These are phyloP conservation scores for Hyperopisus bebe DNA, from an alignment of 2,113 vertebrate genomes.

Conservation along the genomic window DNA sequence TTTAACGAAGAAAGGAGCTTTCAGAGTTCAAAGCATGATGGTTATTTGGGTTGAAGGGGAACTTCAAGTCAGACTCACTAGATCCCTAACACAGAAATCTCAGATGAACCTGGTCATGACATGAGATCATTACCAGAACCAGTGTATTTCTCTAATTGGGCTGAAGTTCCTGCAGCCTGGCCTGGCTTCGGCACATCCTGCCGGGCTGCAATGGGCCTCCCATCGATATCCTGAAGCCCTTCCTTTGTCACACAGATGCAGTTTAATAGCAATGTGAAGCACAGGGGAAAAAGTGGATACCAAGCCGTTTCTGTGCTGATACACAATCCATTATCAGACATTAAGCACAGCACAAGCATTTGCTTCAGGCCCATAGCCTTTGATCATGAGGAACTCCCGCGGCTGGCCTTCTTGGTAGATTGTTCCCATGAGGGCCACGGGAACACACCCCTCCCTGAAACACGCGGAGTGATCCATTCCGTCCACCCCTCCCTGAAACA, in stretches of 20 bases:
- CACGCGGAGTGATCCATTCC: background rate
- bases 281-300: background rate
- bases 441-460: background rate
- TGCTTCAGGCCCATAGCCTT: background rate
- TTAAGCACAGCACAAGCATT: background rate
- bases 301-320: background rate
- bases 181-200: background rate
- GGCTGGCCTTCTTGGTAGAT: background rate
- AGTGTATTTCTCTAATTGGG: background rate
- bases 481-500: background rate
- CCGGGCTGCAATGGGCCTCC: background rate
- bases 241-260: background rate
- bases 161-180: background rate
- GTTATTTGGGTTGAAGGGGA: background rate
- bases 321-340: background rate
- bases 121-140: background rate
- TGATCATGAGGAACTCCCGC: background rate
- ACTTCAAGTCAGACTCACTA: background rate
- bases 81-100: background rate
- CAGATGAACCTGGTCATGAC: background rate
- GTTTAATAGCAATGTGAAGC: background rate
- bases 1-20: background rate
- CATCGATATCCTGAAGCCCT: background rate
- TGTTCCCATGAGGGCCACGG: background rate
- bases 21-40: background rate